phyloP scores from a whole-genome alignment of 2,888 invertebrate genomes.

The Nymphalis c-album region DNA sequence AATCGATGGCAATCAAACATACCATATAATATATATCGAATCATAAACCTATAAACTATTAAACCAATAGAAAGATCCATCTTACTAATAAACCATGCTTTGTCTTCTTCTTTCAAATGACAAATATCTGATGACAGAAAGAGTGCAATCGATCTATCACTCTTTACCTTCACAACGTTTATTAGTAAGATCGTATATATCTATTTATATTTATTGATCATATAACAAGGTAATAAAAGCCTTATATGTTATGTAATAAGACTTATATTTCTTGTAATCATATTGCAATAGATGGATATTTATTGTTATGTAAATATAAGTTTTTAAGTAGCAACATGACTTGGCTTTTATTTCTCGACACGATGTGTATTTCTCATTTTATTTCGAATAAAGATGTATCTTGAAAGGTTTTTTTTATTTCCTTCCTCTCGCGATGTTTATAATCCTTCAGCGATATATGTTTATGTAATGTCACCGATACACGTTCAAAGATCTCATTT shows the following conservation, averaged over 20 bases:
- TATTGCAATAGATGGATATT: slow-evolving; percentile 34
- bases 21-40: slow-evolving; percentile 27
- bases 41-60: not conserved
- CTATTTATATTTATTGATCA: slow-evolving; percentile 24
- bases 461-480: not conserved
- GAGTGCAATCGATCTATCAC: no score
- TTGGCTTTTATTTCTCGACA: slow-evolving; percentile 59
- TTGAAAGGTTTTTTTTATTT: slow-evolving; percentile 21
- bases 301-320: slow-evolving; percentile 63
- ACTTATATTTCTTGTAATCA: not conserved
- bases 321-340: slow-evolving; percentile 56
- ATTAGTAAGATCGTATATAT: not conserved
- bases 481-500: not conserved
- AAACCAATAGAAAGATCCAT: not conserved
- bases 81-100: no score
- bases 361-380: slow-evolving; percentile 40
- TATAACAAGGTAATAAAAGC: not conserved
- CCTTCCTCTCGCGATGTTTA: not conserved
- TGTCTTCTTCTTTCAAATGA: no score
- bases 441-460: not conserved
- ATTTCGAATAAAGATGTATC: slow-evolving; percentile 66
- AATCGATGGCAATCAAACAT: slow-evolving; percentile 7
- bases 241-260: not conserved
- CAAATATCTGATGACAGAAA: no score
- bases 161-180: no score